Base-by-base conservation (phyloP, 2,113 vertebrate species). In the Salvelinus namaycush region DNA sequence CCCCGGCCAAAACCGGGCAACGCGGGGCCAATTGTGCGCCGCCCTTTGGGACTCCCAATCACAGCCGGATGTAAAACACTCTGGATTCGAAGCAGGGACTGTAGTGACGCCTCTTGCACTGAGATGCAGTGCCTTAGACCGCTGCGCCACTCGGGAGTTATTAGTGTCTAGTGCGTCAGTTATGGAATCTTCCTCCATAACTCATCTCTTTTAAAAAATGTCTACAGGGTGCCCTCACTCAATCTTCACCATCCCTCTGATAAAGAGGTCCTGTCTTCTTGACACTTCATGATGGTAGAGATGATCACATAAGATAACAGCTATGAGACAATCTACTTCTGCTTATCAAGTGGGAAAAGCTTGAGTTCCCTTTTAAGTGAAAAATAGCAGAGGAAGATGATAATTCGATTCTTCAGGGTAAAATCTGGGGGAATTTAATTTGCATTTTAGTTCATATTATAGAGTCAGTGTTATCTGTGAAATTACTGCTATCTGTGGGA, bases 401-500 rank as follows among this genome's bases (percentile, higher is more conserved):
- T 82, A 85, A 89, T 86, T 87, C 86, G 84, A 74, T 89, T 92
- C 91, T 91, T 90, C 83, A 66, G 92, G 90, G 87, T 86, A 89
- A 82, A 88, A 86, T 70, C 60, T 54, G 74, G 71, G 74, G 82
- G 82, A 82, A 80, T 89, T 88, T 91, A 84, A 92, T 93, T 92
- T 87, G 87, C 91, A 91, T 92, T 91, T 88, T 81, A 83, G 76
- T 87, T 66, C 78, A 89, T 79, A 83, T 91, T 88, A 84, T 79
- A 87, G 78, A 90, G 89, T 86, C 80, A 78, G 81, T 87, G 87
- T 91, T 91, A 91, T 91, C 89, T 93, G 81, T 89, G 86, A 89
- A 91, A 89, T 91, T 90, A 90, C 84, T 76, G 81, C 87, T 90
- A 90, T 91, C 89, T 88, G 67, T 60, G 71, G 71, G 75, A 90